phyloP scores from a whole-genome alignment of 2,797 vertebrate species.

The Lithobates sylvaticus region DNA sequence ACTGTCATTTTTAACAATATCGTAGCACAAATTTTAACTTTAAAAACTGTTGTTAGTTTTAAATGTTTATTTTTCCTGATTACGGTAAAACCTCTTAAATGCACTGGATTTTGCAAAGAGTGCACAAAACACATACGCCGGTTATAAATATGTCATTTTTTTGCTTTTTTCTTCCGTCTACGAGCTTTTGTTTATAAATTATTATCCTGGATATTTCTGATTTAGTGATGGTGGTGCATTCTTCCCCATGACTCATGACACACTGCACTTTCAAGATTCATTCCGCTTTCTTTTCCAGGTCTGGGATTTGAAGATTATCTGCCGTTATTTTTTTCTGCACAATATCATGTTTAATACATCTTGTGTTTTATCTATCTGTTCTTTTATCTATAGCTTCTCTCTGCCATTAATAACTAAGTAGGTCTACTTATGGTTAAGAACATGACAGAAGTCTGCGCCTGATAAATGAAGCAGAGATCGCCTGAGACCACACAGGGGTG shows the following conservation, averaged over 20 bases:
- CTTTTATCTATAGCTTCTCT: constrained; percentile 57
- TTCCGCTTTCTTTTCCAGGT: constrained; percentile 38
- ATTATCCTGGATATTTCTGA: constrained; percentile 39
- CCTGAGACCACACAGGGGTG: constrained; percentile 41
- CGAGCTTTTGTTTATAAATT: constrained; percentile 44
- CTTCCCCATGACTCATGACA: constrained; percentile 33
- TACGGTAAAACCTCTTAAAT: background rate
- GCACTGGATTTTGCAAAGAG: background rate
- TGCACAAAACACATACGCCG: background rate
- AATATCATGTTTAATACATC: constrained; percentile 57
- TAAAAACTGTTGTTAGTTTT: background rate
- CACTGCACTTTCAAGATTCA: constrained; percentile 53
- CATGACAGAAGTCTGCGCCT: constrained; percentile 20
- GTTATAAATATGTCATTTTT: constrained; percentile 27
- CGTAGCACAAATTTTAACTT: background rate
- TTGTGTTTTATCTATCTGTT: constrained; percentile 53
- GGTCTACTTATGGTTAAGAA: constrained; percentile 43
- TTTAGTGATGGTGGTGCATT: constrained; percentile 41
- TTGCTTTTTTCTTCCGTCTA: background rate
- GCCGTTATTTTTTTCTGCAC: constrained; percentile 27
- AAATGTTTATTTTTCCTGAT: constrained; percentile 19
- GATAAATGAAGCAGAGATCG: constrained; percentile 23
- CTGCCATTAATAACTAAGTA: constrained; percentile 49
- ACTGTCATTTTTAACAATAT: background rate
- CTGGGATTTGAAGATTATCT: constrained; percentile 60